Evolutionary conservation across 92 coral and sea anemone species (phyloP).

Genomic region (Porites evermanni): DNA sequence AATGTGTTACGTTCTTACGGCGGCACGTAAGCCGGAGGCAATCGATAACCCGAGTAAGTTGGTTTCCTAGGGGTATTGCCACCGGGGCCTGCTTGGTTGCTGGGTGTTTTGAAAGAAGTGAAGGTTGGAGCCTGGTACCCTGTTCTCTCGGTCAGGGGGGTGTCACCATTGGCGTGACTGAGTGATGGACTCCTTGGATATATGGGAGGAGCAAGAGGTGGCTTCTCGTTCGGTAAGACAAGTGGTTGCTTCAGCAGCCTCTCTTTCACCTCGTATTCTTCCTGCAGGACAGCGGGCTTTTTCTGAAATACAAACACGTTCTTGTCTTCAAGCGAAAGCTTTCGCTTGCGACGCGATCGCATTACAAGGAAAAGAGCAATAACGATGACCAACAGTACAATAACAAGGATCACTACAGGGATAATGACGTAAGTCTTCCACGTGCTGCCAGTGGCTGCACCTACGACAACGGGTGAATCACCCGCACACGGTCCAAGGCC

Average conservation of each 20-base stretch:
- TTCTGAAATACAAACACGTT: constrained; percentile 84
- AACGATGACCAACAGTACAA: constrained; percentile 79
- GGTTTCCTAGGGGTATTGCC: constrained; percentile 71
- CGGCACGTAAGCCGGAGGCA: constrained; percentile 99
- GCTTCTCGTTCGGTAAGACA: constrained; percentile 94
- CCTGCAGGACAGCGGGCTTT: constrained; percentile 96
- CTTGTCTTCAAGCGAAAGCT: constrained; percentile 77
- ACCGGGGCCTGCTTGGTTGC: constrained; percentile 54
- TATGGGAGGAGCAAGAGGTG: constrained; percentile 94
- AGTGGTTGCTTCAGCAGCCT: constrained; percentile 87
- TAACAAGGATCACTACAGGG: constrained; percentile 86
- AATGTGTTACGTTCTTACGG: constrained; percentile 54
- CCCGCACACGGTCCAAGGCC: constrained; percentile 57
- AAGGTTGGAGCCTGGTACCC: constrained; percentile 88
- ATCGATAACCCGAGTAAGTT: constrained; percentile 92
- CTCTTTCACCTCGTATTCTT: constrained; percentile 94
- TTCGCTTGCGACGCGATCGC: constrained; percentile 81
- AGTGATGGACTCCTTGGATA: constrained; percentile 84
- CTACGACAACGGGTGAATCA: constrained; percentile 30
- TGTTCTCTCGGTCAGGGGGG: constrained; percentile 57
- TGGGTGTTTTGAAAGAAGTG: constrained; percentile 66
- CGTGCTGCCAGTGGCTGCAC: constrained; percentile 52
- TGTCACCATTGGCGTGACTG: constrained; percentile 62
- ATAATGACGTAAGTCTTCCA: constrained; percentile 94
- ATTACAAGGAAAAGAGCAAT: constrained; percentile 71